Evolutionary conservation across 2,113 vertebrate species (phyloP).

Genomic region (Andinoacara biseriatus): DNA sequence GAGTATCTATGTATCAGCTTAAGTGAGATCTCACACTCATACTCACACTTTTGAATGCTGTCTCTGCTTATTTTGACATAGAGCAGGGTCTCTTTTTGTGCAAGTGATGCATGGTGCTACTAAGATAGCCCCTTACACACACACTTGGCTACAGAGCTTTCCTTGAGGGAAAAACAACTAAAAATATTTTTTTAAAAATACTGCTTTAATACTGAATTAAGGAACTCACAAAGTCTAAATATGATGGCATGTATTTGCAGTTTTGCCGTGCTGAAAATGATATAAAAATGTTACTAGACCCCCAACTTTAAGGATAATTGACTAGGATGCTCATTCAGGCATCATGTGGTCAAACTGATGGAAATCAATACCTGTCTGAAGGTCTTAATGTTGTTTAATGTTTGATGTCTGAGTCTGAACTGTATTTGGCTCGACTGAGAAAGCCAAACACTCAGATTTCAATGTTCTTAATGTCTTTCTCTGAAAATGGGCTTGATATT

Average conservation of each 20-base stretch:
- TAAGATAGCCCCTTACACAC: neutral
- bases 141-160: neutral
- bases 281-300: neutral
- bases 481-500: neutral
- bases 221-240: neutral
- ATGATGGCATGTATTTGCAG: neutral
- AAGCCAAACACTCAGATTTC: slow-evolving; percentile 9
- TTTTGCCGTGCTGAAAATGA: neutral
- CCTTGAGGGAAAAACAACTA: neutral
- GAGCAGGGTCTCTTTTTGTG: neutral
- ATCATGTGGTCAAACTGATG: neutral
- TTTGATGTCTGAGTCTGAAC: slow-evolving; percentile 15
- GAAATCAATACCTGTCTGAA: neutral
- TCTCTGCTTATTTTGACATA: neutral
- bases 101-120: neutral
- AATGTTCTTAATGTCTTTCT: neutral
- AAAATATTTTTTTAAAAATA: neutral
- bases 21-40: accelerated
- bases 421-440: neutral
- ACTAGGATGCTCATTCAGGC: neutral
- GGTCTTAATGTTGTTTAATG: neutral
- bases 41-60: neutral
- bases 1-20: neutral
- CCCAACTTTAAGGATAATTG: neutral
- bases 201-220: neutral